A percentile compares a stretch with the other conserved stretches of the same genome.
Conservation (phyloP, 2,888 invertebrate species). For the Trichogramma evanescens region DNA sequence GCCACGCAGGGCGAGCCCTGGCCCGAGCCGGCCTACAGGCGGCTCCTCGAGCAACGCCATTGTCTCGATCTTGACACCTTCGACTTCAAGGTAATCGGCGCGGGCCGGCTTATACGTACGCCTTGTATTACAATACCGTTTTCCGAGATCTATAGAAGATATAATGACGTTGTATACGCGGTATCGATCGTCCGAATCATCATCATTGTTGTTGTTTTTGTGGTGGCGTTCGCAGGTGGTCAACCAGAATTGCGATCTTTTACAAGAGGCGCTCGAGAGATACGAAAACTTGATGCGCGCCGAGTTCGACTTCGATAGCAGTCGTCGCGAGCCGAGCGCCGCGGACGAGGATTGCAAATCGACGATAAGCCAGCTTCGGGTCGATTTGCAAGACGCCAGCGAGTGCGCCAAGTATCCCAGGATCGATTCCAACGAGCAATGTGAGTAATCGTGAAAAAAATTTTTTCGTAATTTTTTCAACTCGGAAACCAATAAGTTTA, state of each 20-base stretch:
- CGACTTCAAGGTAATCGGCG: conserved; percentile 38
- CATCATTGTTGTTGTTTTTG: not conserved
- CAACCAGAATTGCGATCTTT: conserved; percentile 51
- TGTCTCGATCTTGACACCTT: conserved; percentile 50
- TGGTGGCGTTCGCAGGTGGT: conserved; percentile 35
- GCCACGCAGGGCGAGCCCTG: conserved; percentile 62
- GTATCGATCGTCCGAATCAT: not conserved
- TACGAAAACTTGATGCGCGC: conserved; percentile 49
- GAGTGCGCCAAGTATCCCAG: no score
- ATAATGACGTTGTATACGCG: no score
- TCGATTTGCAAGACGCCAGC: no score
- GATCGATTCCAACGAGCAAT: no score
- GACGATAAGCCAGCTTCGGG: no score
- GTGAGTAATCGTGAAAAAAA: no score
- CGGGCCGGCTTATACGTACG: not conserved
- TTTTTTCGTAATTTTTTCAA: no score
- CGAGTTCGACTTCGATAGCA: conserved; percentile 24
- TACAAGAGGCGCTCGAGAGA: conserved; percentile 53
- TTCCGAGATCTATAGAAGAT: no score
- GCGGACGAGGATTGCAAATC: no score
- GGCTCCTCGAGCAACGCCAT: conserved; percentile 42
- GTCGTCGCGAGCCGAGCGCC: no score
- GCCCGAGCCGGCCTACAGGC: conserved; percentile 57
- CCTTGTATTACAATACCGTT: not conserved
- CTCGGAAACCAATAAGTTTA: no score